Evolutionary conservation across 2,797 vertebrate species (phyloP).

Genomic region (Macrochelys suwanniensis): DNA sequence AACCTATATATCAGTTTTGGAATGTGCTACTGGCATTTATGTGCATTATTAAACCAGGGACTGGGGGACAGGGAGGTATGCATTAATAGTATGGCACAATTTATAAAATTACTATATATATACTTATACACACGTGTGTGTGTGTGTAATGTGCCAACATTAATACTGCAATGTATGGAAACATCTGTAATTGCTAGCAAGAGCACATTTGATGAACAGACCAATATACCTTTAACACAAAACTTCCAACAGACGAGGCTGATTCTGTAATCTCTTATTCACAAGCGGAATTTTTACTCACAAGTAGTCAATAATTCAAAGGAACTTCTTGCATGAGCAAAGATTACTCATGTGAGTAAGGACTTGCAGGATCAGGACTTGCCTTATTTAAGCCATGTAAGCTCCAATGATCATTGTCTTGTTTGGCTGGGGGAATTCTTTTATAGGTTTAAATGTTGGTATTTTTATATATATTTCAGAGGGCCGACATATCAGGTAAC

Average conservation of each 20-base stretch:
- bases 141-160: not conserved
- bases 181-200: slow-evolving; percentile 7
- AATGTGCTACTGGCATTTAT: not conserved
- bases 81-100: not conserved
- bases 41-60: not conserved
- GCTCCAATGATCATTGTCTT: not conserved
- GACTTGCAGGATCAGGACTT: not conserved
- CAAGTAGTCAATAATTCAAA: not conserved
- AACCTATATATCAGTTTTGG: not conserved
- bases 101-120: not conserved
- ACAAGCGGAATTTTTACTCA: not conserved
- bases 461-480: not conserved
- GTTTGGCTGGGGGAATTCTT: not conserved
- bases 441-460: not conserved
- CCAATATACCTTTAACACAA: not conserved
- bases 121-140: not conserved
- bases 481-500: not conserved
- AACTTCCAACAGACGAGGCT: not conserved
- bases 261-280: not conserved
- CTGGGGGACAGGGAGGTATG: not conserved
- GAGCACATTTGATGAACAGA: slow-evolving; percentile 11
- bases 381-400: not conserved
- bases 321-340: not conserved
- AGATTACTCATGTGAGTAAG: not conserved
- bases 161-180: not conserved